Base-by-base conservation (phyloP, 1,140 invertebrate genomes). In the Sipha flava region DNA sequence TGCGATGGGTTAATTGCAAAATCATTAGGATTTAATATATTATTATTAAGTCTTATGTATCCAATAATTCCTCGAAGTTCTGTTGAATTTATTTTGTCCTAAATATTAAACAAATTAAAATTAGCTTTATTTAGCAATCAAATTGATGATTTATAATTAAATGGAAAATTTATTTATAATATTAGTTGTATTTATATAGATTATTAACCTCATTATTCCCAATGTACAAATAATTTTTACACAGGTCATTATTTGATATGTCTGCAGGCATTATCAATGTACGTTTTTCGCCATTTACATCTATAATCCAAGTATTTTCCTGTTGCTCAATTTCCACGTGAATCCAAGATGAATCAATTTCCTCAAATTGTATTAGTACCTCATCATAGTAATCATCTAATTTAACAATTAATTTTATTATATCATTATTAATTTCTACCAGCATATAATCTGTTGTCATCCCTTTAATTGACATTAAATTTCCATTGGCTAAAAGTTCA, bases 351-450 rank as follows among this genome's bases (percentile, higher is more conserved):
- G 73, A 77, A 43, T 77, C 73, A 43, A 77, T 77, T 10, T 43
- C 37, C 2, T 59, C 73, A 10, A 40, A 59, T 2, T 77, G 26
- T 9, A 77, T 40, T 18, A 54, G 59, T 18, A 40, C 21, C 12
- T 77, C 73, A 12, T 77, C 12, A n/a, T 37, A 77, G 23, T 77
- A 77, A n/a, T 77, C 73, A n/a, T 77, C 73, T n/a, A 77, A 12
- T 37, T 40, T 57, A 29, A 77, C 29, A 1, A 59, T 77, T 18
- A 77, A 6, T 29, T 43, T 77, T 3, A 77, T 10, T 23, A 57
- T 5, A 18, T 54, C 34, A 26, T 45, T 77, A 23, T 37, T 10
- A 43, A 77, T 57, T 54, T 34, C 31, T 57, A 77, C 52, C 3
- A 14, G 12, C 52, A 77, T 29, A 26, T 77, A 77, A 26, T 77